Percentiles rank a stretch among this genome's conserved stretches.
These are phyloP conservation scores for Heliconius sara DNA, from an alignment of 2,888 invertebrate genomes.

Conservation along the genomic window DNA sequence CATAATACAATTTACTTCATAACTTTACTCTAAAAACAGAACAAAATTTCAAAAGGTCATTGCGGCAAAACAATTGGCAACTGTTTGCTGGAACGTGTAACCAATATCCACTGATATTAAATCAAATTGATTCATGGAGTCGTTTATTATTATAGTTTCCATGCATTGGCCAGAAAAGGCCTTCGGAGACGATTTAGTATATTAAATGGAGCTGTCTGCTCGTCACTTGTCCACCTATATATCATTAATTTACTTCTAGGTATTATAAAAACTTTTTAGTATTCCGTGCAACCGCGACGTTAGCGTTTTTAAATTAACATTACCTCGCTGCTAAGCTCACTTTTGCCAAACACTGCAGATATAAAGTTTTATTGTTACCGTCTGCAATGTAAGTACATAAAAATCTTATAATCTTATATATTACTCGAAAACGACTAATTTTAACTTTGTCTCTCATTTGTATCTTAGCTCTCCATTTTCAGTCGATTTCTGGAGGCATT, in stretches of 20 bases:
- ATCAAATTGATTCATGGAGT: slow-evolving; percentile 31
- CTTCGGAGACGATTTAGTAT: slow-evolving; percentile 64
- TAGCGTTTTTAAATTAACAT: slow-evolving; percentile 2
- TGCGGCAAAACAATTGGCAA: slow-evolving; percentile 45
- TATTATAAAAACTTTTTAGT: slow-evolving; percentile 32
- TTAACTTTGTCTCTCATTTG: no score
- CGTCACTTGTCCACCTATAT: slow-evolving; percentile 55
- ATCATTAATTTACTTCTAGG: slow-evolving; percentile 50
- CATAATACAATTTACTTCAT: slow-evolving; percentile 44
- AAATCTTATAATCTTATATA: no score
- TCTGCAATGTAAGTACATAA: no score
- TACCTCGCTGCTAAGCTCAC: background rate
- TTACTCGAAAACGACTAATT: no score
- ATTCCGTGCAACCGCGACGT: slow-evolving; percentile 12
- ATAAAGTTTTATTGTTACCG: background rate
- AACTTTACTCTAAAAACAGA: slow-evolving; percentile 38
- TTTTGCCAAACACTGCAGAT: background rate
- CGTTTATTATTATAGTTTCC: slow-evolving; percentile 34
- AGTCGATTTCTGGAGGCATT: no score
- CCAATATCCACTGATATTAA: slow-evolving; percentile 37
- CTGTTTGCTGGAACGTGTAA: slow-evolving; percentile 35
- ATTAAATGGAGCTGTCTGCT: slow-evolving; percentile 56
- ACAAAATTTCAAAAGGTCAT: slow-evolving; percentile 44
- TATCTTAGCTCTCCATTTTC: no score
- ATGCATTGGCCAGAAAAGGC: slow-evolving; percentile 51